Base-by-base conservation (phyloP, 2,797 vertebrate genomes). In the Yasuhikotakia modesta region DNA sequence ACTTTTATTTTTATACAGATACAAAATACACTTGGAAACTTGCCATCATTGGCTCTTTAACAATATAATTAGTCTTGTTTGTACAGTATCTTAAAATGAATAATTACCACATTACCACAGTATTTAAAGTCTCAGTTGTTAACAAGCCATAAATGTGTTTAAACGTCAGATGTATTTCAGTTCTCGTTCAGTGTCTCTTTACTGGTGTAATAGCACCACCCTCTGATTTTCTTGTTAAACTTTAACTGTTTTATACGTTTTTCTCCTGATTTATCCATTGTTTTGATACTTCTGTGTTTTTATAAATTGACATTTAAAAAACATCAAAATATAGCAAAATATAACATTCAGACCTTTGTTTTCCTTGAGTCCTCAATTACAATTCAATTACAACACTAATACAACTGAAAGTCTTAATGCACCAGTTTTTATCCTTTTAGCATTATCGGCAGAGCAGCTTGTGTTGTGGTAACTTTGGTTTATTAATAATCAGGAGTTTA, bases 1-100 rank as follows among this genome's bases (percentile, higher is more conserved):
- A 65, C 14, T 63, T 77, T 78, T 70, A 66, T n/a, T 50, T 71
- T 78, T 30, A 70, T 61, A 32, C 27, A 19, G 32, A 43, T 67
- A 70, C 30, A 61, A n/a, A 22, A 60, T 46, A 79, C 16, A 52
- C 16, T 78, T n/a, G 50, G 76, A 73, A 58, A 69, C 52, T 50
- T 35, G n/a, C 57, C 69, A 46, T 35, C 27, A 21, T 43, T 57
- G 60, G 39, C 55, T 65, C 21, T 35, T 27, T 78, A 27, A 63
- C 7, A 46, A 35, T 19, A 2, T 24, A 12, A 39, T 45, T 1
- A 0, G 24, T 53, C 60, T 55, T 65, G 50, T 24, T 30, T 27
- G 11, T 75, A 5, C 6, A 19, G n/a, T 22, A 46, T 57, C 22
- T 27, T 30, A 27, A 10, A 60, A 73, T 43, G 30, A 69, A 30